phyloP scores from a whole-genome alignment of 1,140 invertebrate species.

The Drosophila arizonae region DNA sequence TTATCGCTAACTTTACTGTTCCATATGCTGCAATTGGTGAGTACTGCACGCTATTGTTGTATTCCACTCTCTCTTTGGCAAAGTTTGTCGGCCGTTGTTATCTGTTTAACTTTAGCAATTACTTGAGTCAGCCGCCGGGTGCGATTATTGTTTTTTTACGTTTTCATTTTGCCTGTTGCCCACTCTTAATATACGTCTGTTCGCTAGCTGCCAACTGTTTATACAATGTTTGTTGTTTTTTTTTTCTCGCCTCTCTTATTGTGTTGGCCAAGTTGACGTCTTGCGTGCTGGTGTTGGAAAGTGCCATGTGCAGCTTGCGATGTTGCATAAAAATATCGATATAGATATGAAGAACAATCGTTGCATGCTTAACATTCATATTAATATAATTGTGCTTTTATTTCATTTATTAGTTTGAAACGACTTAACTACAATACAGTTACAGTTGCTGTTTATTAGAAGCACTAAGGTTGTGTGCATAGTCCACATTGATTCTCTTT shows the following conservation, averaged over 20 bases:
- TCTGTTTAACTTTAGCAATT: constrained; percentile 10
- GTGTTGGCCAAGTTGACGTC: constrained; percentile 34
- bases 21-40: constrained; percentile 36
- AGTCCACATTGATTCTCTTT: constrained; percentile 3
- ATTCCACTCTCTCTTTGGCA: constrained; percentile 10
- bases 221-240: constrained; percentile 45
- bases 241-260: constrained; percentile 7
- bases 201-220: constrained; percentile 65
- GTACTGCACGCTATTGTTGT: constrained; percentile 27
- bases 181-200: constrained; percentile 32
- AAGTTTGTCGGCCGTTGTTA: constrained; percentile 19
- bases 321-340: constrained; percentile 32
- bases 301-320: constrained; percentile 8
- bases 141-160: constrained; percentile 38
- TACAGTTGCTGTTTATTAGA: constrained; percentile 8
- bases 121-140: constrained; percentile 23
- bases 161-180: constrained; percentile 32
- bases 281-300: constrained; percentile 41
- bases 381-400: not conserved
- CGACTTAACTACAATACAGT: constrained; percentile 25
- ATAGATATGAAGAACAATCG: not conserved
- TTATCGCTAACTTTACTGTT: constrained; percentile 36
- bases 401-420: constrained; percentile 36
- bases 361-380: not conserved
- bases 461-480: not conserved